Conservation (phyloP, 2,888 invertebrate genomes). For the Ormyrus thymus region DNA sequence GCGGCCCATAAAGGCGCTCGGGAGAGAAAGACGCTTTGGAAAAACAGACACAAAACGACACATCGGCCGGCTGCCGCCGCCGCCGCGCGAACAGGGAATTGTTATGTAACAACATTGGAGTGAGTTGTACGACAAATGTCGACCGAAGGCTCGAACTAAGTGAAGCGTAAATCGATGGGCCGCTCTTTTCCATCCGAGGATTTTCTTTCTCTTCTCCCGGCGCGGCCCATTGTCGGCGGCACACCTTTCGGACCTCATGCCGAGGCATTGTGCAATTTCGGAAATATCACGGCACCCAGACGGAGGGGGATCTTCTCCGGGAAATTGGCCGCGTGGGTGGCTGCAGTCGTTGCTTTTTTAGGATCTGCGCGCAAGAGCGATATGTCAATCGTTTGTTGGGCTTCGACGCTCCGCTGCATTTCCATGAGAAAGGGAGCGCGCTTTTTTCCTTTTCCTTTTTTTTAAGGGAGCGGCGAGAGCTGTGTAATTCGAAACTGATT, state of each 20-base stretch:
- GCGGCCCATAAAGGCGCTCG: not conserved
- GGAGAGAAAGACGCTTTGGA: conserved; percentile 9
- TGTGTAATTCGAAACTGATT: conserved; percentile 53
- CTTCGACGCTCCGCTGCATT: not conserved
- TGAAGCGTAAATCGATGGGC: conserved; percentile 72
- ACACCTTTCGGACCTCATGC: conserved; percentile 73
- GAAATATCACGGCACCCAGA: conserved; percentile 60
- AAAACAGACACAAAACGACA: conserved; percentile 20
- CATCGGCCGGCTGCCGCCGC: conserved; percentile 47
- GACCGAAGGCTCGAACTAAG: conserved; percentile 72
- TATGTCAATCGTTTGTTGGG: conserved; percentile 33
- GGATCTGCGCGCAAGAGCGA: conserved; percentile 2
- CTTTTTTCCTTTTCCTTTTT: no score
- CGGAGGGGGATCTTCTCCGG: conserved; percentile 60
- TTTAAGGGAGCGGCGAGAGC: not conserved
- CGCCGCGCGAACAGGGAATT: conserved; percentile 61
- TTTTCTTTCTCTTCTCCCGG: conserved; percentile 23
- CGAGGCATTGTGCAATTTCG: conserved; percentile 69
- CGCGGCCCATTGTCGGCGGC: conserved; percentile 50
- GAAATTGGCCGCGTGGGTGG: conserved; percentile 69
- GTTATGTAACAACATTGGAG: conserved; percentile 71
- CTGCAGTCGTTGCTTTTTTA: conserved; percentile 55
- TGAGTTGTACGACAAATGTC: conserved; percentile 74
- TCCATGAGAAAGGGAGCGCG: not conserved
- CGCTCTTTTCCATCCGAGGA: not conserved